Evolutionary conservation across 2,797 vertebrate species (phyloP).

Genomic region (Masticophis lateralis): DNA sequence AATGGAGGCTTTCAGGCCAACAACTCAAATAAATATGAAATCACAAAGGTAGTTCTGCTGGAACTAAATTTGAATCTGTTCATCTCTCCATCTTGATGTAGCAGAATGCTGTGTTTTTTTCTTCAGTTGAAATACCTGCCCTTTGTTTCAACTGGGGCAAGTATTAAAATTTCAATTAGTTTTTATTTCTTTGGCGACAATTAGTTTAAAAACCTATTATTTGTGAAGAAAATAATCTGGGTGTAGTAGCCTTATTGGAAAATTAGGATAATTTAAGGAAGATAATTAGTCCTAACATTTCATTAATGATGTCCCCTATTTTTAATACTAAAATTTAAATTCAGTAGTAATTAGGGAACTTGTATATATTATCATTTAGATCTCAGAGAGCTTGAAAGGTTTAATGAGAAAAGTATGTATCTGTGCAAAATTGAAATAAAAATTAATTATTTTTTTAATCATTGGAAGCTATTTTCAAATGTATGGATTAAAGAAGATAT

Average conservation of each 20-base stretch:
- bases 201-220: not conserved
- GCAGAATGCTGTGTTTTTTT: not conserved
- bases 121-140: not conserved
- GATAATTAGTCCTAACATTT: not conserved
- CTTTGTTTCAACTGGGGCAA: not conserved
- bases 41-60: not conserved
- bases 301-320: not conserved
- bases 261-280: not conserved
- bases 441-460: not conserved
- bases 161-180: not conserved
- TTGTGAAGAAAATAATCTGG: not conserved
- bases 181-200: not conserved
- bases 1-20: not conserved
- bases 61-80: not conserved
- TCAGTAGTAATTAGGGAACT: not conserved
- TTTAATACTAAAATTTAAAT: not conserved
- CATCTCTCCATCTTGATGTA: not conserved
- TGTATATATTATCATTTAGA: not conserved
- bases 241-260: not conserved
- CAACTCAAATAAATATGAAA: not conserved
- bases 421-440: not conserved
- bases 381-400: not conserved
- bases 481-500: not conserved
- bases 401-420: not conserved
- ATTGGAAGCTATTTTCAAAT: not conserved